Evolutionary conservation across 2,797 vertebrate genomes (phyloP).

Genomic region (Pipistrellus nathusii): DNA sequence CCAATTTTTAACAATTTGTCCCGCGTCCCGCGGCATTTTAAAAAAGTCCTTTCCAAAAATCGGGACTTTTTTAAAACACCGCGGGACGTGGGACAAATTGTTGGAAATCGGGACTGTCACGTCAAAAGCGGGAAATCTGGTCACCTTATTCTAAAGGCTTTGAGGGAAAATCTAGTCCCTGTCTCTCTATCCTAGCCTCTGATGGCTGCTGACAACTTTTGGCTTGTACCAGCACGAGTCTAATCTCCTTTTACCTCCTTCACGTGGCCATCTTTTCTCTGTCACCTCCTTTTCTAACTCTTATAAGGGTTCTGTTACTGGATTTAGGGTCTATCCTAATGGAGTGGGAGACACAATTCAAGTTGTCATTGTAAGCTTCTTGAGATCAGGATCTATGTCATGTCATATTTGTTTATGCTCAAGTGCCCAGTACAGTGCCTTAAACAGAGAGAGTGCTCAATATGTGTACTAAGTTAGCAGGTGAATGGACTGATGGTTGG

Average conservation of each 20-base stretch:
- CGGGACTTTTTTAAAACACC: too few relatives aligned
- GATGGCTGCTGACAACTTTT: background rate
- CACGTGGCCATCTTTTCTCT: background rate
- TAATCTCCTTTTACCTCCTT: background rate
- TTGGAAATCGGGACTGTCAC: too few relatives aligned
- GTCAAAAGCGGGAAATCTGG: too few relatives aligned
- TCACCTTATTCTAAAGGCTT: background rate
- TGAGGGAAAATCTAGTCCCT: background rate
- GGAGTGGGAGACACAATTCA: background rate
- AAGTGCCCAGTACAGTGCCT: background rate
- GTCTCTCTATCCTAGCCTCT: background rate
- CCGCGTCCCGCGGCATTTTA: too few relatives aligned
- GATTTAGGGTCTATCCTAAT: background rate
- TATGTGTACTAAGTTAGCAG: background rate
- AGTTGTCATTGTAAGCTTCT: background rate
- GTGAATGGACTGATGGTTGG: background rate
- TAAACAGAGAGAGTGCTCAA: conserved; percentile 12
- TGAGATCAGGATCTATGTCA: background rate
- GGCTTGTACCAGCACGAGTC: background rate
- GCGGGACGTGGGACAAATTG: too few relatives aligned
- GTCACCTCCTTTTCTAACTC: background rate
- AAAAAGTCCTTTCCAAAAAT: too few relatives aligned
- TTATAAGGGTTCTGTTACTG: background rate
- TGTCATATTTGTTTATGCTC: background rate
- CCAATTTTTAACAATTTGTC: too few relatives aligned